These are phyloP conservation scores for Percopsis omiscomaycus DNA, from an alignment of 2,797 vertebrate species.

Conservation along the genomic window DNA sequence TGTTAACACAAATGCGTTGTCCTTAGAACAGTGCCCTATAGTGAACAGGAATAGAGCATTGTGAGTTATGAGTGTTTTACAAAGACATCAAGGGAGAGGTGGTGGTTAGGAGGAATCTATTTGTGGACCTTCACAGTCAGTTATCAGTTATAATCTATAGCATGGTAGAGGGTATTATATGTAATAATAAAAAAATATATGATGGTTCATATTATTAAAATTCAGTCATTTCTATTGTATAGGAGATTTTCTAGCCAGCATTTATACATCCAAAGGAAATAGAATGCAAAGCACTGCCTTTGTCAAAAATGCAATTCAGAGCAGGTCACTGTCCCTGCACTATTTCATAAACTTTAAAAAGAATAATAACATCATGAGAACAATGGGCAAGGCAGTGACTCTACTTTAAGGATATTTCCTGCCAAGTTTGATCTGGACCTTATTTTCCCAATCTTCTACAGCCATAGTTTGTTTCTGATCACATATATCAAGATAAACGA, in stretches of 20 bases:
- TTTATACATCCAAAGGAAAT: not conserved
- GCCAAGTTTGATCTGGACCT: no score
- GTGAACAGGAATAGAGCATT: conserved; percentile 65
- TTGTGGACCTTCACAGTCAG: conserved; percentile 50
- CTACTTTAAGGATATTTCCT: no score
- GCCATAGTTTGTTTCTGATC: no score
- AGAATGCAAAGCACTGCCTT: not conserved
- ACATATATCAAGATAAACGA: no score
- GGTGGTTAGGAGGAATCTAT: conserved; percentile 37
- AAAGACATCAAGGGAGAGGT: conserved; percentile 65
- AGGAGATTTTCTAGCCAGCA: not conserved
- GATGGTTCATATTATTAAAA: not conserved
- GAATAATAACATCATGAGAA: conserved; percentile 19
- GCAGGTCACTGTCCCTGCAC: conserved; percentile 7
- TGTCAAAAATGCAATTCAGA: not conserved
- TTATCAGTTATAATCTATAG: conserved; percentile 21
- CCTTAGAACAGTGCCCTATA: conserved; percentile 66
- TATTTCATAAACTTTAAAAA: conserved; percentile 18
- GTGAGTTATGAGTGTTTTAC: conserved; percentile 75
- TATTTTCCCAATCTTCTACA: no score
- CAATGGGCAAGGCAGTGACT: conserved; percentile 46
- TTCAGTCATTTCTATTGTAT: not conserved
- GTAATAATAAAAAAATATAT: conserved; percentile 21
- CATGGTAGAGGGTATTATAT: conserved; percentile 2
- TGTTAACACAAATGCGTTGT: conserved; percentile 74